Conservation (phyloP, 1,140 invertebrate species). For the Probaryconus sp. region DNA sequence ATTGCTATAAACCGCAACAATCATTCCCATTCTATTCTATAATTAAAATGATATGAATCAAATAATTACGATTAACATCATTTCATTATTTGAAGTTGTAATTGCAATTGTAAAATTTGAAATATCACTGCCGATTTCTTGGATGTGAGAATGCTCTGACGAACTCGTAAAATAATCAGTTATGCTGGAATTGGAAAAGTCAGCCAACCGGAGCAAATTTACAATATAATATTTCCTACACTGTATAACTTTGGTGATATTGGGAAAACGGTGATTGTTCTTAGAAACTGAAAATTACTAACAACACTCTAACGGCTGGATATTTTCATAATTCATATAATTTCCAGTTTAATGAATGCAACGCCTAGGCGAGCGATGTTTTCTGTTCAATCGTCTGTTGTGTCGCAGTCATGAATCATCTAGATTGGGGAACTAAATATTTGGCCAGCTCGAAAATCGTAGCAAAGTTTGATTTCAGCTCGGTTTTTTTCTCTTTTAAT, state of each 20-base stretch:
- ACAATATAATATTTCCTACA: slow-evolving; percentile 46
- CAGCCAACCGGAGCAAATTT: neutral
- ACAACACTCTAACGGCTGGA: slow-evolving; percentile 40
- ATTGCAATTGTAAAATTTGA: no score
- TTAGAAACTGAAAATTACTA: slow-evolving; percentile 46
- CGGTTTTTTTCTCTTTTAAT: slow-evolving; percentile 56
- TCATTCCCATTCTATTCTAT: no score
- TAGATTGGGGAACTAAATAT: slow-evolving; percentile 39
- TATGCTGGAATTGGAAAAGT: no score
- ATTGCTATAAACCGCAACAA: no score
- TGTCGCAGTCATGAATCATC: slow-evolving; percentile 41
- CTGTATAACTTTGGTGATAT: slow-evolving; percentile 10
- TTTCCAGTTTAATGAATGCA: slow-evolving; percentile 48
- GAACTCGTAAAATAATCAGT: no score
- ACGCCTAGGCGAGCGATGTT: slow-evolving; percentile 52
- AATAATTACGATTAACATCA: no score
- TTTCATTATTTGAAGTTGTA: no score
- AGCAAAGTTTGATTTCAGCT: slow-evolving; percentile 55
- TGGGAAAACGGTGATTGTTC: slow-evolving; percentile 34
- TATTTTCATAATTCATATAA: slow-evolving; percentile 59
- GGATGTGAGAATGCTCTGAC: no score
- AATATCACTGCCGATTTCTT: no score
- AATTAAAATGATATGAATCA: no score
- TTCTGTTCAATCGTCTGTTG: slow-evolving; percentile 20
- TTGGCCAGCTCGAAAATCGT: slow-evolving; percentile 53